A percentile compares a stretch with the other conserved stretches of the same genome.
Conservation (phyloP, 2,113 vertebrate species). For the Ardeotis arabs region DNA sequence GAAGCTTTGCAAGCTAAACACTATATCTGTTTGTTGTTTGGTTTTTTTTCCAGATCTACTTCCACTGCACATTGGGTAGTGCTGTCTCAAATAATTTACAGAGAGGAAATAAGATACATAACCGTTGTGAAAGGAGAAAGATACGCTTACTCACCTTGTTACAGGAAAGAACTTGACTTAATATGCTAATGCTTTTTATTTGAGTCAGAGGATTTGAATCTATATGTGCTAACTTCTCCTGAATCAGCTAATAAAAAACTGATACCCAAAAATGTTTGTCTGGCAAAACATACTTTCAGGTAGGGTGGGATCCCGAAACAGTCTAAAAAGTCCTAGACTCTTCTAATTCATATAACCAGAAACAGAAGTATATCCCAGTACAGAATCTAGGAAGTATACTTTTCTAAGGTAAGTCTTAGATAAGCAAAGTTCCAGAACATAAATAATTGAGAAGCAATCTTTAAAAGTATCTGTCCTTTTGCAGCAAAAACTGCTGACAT, state of each 20-base stretch:
- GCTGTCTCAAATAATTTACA: background rate
- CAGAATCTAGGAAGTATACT: background rate
- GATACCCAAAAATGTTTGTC: background rate
- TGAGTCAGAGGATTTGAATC: background rate
- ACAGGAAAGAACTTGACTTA: background rate
- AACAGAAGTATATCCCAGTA: background rate
- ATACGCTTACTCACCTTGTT: background rate
- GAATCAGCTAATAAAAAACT: background rate
- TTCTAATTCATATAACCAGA: background rate
- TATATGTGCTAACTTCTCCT: background rate
- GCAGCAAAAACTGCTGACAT: background rate
- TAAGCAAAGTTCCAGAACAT: background rate
- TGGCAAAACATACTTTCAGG: background rate
- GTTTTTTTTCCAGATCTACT: background rate
- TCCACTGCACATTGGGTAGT: background rate
- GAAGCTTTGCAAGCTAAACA: background rate
- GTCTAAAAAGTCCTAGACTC: background rate
- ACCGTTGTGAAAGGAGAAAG: background rate
- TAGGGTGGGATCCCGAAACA: background rate
- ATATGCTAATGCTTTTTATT: background rate
- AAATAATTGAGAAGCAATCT: background rate
- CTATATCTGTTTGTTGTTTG: too few relatives aligned
- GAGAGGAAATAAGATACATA: background rate
- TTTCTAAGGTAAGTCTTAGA: background rate
- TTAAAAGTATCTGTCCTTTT: background rate